Evolutionary conservation across 1,140 invertebrate genomes (phyloP), one percentile per base, ranked within the genome.

Genomic region (Drosophila suzukii): DNA sequence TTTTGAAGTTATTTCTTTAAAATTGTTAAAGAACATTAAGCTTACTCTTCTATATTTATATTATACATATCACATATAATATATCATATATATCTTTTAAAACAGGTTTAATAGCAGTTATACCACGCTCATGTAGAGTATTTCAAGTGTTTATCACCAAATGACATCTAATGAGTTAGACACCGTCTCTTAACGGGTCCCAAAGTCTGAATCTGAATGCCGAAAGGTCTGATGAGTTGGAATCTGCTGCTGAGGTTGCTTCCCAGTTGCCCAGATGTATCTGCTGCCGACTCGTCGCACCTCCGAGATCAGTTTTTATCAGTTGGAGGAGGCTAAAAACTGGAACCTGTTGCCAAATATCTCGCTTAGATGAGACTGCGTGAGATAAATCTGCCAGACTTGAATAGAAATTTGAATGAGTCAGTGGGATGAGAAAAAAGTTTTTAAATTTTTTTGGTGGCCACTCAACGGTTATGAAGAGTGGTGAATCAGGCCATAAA

Each of bases 131-230:
- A 39, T 6, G 0, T 12, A 83, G 81, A n/a, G 81, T 72, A 84
- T 51, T 6, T 5, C 38, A 15, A 20, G 50, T 46, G 41, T 70
- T 89, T 89, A 89, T 89, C 84, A 84, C 61, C 84, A 78, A 89
- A 79, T 79, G 78, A 86, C 82, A 89, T 89, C 85, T 90, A 89
- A 89, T 89, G 85, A 89, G 81, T 78, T 70, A 78, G 78, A 78
- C 78, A 57, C 62, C 43, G 65, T 62, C 60, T 60, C 57, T 70
- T 79, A 66, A 62, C 74, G 75, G 65, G 70, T 63, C 32, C 44
- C 27, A 50, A 63, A 50, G n/a, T 44, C 15, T 38, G 17, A 27
- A 17, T 51, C 36, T n/a, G 36, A 34, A 51, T 30, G 30, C 60
- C 38, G 47, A 63, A 63, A 68, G 50, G 67, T 70, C 41, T 62